A percentile compares a stretch with the other conserved stretches of the same genome.
These are phyloP conservation scores for Choloepus didactylus DNA, from an alignment of 2,797 vertebrate genomes.

Conservation along the genomic window DNA sequence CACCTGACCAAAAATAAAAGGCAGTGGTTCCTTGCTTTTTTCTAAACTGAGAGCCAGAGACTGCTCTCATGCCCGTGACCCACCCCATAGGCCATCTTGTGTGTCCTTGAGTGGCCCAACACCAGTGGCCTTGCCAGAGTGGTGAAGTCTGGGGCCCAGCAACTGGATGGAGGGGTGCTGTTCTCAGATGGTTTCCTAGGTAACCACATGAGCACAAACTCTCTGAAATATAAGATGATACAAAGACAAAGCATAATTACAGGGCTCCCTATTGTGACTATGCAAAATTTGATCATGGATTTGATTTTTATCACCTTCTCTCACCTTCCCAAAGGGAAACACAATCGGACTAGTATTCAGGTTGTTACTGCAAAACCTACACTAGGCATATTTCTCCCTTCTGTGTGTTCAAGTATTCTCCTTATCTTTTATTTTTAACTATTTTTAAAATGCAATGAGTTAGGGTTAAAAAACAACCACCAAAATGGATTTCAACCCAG, in stretches of 20 bases:
- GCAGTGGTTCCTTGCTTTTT: neutral
- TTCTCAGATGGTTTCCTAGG: neutral
- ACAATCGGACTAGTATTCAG: slow-evolving; percentile 75
- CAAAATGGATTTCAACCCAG: slow-evolving; percentile 84
- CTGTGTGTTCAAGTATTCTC: slow-evolving; percentile 85
- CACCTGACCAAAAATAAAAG: slow-evolving; percentile 69
- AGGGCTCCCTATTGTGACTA: slow-evolving; percentile 76
- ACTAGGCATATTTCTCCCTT: slow-evolving; percentile 79
- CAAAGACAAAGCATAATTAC: slow-evolving; percentile 68
- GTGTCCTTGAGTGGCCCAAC: neutral
- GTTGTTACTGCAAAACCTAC: slow-evolving; percentile 79
- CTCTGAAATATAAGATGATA: slow-evolving; percentile 83
- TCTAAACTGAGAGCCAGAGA: neutral
- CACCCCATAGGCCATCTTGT: too few relatives aligned
- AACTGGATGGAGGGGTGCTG: neutral
- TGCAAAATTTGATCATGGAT: slow-evolving; percentile 76
- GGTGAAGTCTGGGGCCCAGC: neutral
- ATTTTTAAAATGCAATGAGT: slow-evolving; percentile 86
- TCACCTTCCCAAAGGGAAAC: neutral
- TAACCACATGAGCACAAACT: slow-evolving; percentile 80
- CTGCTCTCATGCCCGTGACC: neutral
- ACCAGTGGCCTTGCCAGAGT: neutral
- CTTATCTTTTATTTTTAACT: slow-evolving; percentile 85
- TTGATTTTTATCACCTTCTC: slow-evolving; percentile 67
- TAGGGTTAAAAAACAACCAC: slow-evolving; percentile 88